Conservation (phyloP, 2,797 vertebrate genomes). For the Parambassis ranga region DNA sequence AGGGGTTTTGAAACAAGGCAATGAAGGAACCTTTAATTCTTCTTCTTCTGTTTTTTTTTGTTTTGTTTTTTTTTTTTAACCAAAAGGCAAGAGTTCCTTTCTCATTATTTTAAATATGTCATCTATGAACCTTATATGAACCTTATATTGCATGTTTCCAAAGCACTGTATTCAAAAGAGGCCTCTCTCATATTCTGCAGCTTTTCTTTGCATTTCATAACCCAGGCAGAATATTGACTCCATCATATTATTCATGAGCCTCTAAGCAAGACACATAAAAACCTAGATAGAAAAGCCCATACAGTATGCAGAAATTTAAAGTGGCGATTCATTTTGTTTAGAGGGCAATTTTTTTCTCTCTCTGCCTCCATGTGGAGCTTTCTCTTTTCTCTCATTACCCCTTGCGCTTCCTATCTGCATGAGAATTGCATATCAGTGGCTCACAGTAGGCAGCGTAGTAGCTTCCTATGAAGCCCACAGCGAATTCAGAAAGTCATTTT, state of each 20-base stretch:
- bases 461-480: slow-evolving; percentile 38
- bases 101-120: too few species aligned
- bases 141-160: too few species aligned
- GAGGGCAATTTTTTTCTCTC: slow-evolving; percentile 56
- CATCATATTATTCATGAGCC: slow-evolving; percentile 66
- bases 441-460: slow-evolving; percentile 36
- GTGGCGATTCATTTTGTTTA: slow-evolving; percentile 59
- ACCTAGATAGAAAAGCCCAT: slow-evolving; percentile 30
- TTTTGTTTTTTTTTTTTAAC: too few species aligned
- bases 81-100: too few species aligned
- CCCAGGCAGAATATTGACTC: slow-evolving; percentile 40
- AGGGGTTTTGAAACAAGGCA: too few species aligned
- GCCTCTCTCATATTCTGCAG: neutral
- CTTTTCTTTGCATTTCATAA: slow-evolving; percentile 26
- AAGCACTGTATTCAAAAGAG: neutral
- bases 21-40: too few species aligned
- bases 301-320: slow-evolving; percentile 56
- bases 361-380: slow-evolving; percentile 9
- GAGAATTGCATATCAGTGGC: slow-evolving; percentile 60
- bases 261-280: slow-evolving; percentile 51
- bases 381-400: slow-evolving; percentile 42
- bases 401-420: slow-evolving; percentile 53
- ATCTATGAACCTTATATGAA: too few species aligned
- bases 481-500: slow-evolving; percentile 42
- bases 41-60: too few species aligned